Conservation (phyloP, 1,140 invertebrate genomes). For the Apolygus lucorum region DNA sequence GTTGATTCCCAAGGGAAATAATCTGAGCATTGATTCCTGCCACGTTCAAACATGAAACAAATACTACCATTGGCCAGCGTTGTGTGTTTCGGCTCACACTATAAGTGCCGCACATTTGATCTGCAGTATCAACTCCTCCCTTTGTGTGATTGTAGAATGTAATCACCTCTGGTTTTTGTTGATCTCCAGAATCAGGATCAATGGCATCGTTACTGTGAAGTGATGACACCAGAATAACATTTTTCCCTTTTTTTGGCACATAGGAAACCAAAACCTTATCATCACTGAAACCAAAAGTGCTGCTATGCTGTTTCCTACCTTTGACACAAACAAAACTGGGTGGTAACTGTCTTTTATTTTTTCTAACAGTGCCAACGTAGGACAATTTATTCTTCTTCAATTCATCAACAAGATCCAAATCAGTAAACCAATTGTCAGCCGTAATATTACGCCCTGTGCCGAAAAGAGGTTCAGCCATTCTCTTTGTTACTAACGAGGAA, state of each 20-base stretch:
- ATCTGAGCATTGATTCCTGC: neutral
- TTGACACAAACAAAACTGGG: conserved; percentile 31
- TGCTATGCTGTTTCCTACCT: too few relatives aligned
- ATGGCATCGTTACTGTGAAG: conserved; percentile 34
- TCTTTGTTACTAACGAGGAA: too few relatives aligned
- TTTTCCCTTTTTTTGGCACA: conserved; percentile 36
- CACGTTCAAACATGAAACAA: conserved; percentile 33
- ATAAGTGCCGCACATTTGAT: conserved; percentile 34
- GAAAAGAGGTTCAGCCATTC: neutral
- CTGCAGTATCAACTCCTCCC: conserved; percentile 35
- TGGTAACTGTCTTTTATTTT: conserved; percentile 42
- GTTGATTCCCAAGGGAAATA: too few relatives aligned
- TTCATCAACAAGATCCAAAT: conserved; percentile 30
- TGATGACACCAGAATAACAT: conserved; percentile 35
- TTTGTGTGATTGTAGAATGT: conserved; percentile 36
- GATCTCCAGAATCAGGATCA: conserved; percentile 26
- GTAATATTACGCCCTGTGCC: conserved; percentile 25
- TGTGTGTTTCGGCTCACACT: conserved; percentile 29
- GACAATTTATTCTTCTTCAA: conserved; percentile 23
- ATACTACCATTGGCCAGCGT: conserved; percentile 36
- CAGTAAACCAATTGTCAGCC: conserved; percentile 28
- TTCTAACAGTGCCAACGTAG: conserved; percentile 38
- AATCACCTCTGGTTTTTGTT: conserved; percentile 35
- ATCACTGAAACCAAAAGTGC: too few relatives aligned
- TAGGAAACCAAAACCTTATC: conserved; percentile 38